A percentile compares a stretch with the other conserved stretches of the same genome.
Evolutionary conservation across 2,797 vertebrate genomes (phyloP).

Genomic region (Halcyon chelicuti): DNA sequence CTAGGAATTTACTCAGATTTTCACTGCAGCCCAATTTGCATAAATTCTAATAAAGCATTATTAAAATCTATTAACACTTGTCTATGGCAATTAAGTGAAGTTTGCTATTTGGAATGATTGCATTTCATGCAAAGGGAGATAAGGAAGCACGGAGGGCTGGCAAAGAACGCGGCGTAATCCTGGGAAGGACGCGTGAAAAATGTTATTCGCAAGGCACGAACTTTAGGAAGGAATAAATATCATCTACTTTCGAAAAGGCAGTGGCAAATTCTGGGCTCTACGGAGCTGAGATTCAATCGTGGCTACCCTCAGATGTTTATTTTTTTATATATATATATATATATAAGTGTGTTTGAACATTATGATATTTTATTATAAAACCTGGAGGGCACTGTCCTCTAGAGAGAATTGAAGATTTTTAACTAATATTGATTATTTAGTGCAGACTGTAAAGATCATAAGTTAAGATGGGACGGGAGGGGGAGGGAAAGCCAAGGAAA

Average conservation of each 20-base stretch:
- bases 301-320: slow-evolving; percentile 73
- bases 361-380: slow-evolving; percentile 72
- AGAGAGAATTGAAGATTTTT: slow-evolving; percentile 72
- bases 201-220: slow-evolving; percentile 11
- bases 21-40: slow-evolving; percentile 78
- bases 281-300: slow-evolving; percentile 59
- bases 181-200: not conserved
- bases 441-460: slow-evolving; percentile 54
- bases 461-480: not conserved
- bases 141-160: slow-evolving; percentile 52
- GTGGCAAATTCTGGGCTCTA: slow-evolving; percentile 63
- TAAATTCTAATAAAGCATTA: slow-evolving; percentile 82
- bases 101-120: slow-evolving; percentile 77
- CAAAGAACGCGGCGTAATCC: slow-evolving; percentile 61
- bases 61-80: slow-evolving; percentile 87
- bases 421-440: slow-evolving; percentile 82
- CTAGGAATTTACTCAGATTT: slow-evolving; percentile 75
- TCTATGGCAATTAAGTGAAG: slow-evolving; percentile 82
- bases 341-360: slow-evolving; percentile 70
- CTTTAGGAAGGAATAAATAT: slow-evolving; percentile 64
- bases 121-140: slow-evolving; percentile 72
- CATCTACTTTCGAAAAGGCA: slow-evolving; percentile 43
- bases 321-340: slow-evolving; percentile 48
- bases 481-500: not conserved
- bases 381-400: slow-evolving; percentile 73